Percentiles rank a stretch among this genome's conserved stretches.
Evolutionary conservation across 2,113 vertebrate species (phyloP).

Genomic region (Chlorocebus sabaeus): DNA sequence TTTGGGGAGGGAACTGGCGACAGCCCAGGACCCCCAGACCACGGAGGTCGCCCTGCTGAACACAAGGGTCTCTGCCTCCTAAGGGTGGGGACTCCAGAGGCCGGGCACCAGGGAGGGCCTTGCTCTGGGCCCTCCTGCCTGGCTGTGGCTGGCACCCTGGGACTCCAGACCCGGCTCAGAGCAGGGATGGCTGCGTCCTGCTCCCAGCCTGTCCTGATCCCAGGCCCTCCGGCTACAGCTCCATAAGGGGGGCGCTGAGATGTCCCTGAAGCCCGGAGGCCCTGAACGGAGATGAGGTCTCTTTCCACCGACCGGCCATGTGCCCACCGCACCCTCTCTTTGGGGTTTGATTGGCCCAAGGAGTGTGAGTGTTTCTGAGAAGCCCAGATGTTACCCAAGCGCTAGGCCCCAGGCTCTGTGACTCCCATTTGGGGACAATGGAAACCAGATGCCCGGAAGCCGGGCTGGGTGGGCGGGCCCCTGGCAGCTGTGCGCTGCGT

Average conservation of each 20-base stretch:
- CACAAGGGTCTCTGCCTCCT: background rate
- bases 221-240: too few relatives aligned
- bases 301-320: fast-evolving
- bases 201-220: too few relatives aligned
- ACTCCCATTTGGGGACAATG: background rate
- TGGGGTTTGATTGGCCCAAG: background rate
- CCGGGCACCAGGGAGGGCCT: background rate
- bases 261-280: background rate
- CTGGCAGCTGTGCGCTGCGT: background rate
- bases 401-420: background rate
- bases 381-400: background rate
- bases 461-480: fast-evolving
- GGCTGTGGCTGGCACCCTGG: background rate
- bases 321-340: background rate
- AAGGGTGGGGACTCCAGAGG: background rate
- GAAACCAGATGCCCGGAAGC: background rate
- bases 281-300: too few relatives aligned
- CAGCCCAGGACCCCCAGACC: background rate
- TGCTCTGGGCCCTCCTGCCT: background rate
- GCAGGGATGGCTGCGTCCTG: fast-evolving
- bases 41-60: too few relatives aligned
- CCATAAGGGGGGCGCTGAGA: too few relatives aligned
- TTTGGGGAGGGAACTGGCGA: fast-evolving
- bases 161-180: background rate
- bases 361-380: background rate